Evolutionary conservation across 2,113 vertebrate species (phyloP), one percentile per base, ranked within the genome.

Genomic region (Pelobates fuscus): DNA sequence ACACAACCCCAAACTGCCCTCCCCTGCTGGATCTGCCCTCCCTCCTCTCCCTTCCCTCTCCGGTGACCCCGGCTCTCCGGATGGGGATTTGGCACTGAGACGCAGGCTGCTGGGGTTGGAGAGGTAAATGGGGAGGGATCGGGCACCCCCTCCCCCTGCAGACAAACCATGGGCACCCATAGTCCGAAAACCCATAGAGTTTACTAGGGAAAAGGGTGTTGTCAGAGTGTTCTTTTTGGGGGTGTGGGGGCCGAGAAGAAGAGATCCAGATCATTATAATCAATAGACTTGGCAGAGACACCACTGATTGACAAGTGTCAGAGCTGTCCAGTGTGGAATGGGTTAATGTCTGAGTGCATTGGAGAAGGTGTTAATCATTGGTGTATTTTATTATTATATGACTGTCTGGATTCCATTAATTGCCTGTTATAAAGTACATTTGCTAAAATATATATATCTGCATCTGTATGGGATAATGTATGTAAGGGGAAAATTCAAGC

Each of bases 71-170:
- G 12, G 68, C 37, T 67, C 14, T 30, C 54, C 54, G 58, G 61
- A 66, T 75, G 72, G 52, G 54, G 62, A 75, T 69, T 67, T 66
- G 44, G 58, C 68, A 74, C 29, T 66, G 46, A 43, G 57, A 30
- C 20, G 59, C 25, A 68, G 52, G 55, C 61, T 49, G 46, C 78
- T 43, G 12, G 4, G n/a, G 29, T 57, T 52, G 21, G 29, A 24
- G 29, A 46, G 44, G 67, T 57, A 37, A 26, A 25, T 79, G 79
- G 63, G 73, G n/a, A 17, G 59, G 11, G 29, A 54, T 17, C 12
- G 21, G 15, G 6, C 57, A 11, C 61, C 46, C 59, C 21, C 70
- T 62, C 6, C 18, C 10, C 7, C 49, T 24, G 18, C 3, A 17
- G 29, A 55, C 78, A 78, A 23, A 54, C 52, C 27, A 43, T 11